Evolutionary conservation across 1,140 invertebrate species (phyloP).

Genomic region (Fopius arisanus): DNA sequence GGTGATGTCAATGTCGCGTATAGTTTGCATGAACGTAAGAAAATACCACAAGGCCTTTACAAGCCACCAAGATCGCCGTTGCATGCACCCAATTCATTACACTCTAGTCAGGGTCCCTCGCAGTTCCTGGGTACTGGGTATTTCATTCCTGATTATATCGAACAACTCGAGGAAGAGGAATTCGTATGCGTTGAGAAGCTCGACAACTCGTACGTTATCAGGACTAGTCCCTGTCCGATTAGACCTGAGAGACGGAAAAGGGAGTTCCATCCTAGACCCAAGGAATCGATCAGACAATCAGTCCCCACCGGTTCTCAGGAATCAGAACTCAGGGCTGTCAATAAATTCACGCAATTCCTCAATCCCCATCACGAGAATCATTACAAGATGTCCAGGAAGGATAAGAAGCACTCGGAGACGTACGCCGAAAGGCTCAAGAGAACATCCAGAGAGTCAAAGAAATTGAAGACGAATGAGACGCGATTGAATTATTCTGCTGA

Average conservation of each 20-base stretch:
- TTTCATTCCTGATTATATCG: neutral
- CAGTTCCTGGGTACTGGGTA: neutral
- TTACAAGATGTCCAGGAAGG: conserved; percentile 57
- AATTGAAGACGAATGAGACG: neutral
- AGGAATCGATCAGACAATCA: neutral
- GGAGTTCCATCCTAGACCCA: neutral
- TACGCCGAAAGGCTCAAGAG: conserved; percentile 51
- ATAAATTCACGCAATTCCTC: conserved; percentile 56
- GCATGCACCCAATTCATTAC: conserved; percentile 14
- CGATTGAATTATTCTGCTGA: neutral
- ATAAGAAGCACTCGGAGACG: conserved; percentile 60
- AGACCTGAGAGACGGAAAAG: conserved; percentile 42
- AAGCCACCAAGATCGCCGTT: conserved; percentile 9
- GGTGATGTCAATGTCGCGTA: conserved; percentile 48
- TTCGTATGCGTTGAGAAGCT: conserved; percentile 55
- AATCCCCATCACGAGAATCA: conserved; percentile 37
- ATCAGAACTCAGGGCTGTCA: too few species aligned
- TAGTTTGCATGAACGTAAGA: conserved; percentile 32
- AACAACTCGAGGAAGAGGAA: conserved; percentile 46
- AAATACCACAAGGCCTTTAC: neutral
- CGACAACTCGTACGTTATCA: conserved; percentile 50
- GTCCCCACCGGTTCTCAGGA: neutral
- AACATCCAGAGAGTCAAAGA: conserved; percentile 29
- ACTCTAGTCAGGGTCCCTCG: neutral
- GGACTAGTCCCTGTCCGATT: conserved; percentile 54